Evolutionary conservation across 2,888 invertebrate genomes (phyloP).

Genomic region (Sarcophaga rosellei): DNA sequence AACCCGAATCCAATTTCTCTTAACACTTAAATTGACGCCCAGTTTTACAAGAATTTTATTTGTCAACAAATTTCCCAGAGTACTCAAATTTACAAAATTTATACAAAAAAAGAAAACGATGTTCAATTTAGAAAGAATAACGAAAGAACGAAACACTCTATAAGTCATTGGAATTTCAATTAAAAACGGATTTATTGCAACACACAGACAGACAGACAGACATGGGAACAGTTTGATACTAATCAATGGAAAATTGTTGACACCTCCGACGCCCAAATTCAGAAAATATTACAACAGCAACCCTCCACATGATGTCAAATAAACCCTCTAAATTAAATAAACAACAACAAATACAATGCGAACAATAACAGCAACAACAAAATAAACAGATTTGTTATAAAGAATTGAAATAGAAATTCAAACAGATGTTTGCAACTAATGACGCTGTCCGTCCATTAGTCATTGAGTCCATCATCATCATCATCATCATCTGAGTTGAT

Average conservation of each 20-base stretch:
- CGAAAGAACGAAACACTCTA: conserved; percentile 8
- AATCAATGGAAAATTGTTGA: conserved; percentile 63
- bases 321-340: conserved; percentile 45
- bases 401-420: conserved; percentile 22
- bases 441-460: background rate
- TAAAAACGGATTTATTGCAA: conserved; percentile 57
- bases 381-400: conserved; percentile 31
- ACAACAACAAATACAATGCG: background rate
- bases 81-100: conserved; percentile 33
- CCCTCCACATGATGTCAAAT: conserved; percentile 5
- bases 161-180: conserved; percentile 57
- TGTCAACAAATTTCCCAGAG: conserved; percentile 33
- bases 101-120: background rate
- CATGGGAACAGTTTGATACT: conserved; percentile 57
- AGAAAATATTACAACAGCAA: conserved; percentile 14
- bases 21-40: too few species aligned
- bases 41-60: background rate
- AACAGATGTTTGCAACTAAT: conserved; percentile 64
- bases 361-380: conserved; percentile 4
- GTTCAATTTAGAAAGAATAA: background rate
- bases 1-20: too few species aligned
- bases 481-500: background rate
- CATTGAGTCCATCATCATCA: background rate
- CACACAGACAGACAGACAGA: conserved; percentile 5
- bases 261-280: conserved; percentile 53